These are phyloP conservation scores for Lethenteron camtschaticum DNA, from an alignment of 2,113 vertebrate genomes.

Conservation along the genomic window DNA sequence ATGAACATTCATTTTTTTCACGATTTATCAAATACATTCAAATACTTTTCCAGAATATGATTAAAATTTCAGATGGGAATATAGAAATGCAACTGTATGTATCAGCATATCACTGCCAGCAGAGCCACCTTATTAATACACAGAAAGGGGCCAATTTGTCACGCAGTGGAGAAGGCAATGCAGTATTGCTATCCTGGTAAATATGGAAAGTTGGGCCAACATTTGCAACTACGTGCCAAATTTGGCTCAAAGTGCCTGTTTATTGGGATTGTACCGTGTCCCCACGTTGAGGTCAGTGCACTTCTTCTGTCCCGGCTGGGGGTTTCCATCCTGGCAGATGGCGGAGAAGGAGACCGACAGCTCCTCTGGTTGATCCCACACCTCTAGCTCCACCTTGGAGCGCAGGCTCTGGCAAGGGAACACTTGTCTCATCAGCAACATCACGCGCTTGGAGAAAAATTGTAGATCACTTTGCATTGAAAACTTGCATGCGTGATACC, in stretches of 20 bases:
- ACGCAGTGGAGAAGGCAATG: too few relatives aligned
- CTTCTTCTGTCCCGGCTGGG: slow-evolving; percentile 54
- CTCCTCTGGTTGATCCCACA: slow-evolving; percentile 78
- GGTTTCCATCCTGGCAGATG: slow-evolving; percentile 63
- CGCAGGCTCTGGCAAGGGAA: slow-evolving; percentile 48
- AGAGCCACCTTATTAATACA: too few relatives aligned
- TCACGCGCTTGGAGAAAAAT: too few relatives aligned
- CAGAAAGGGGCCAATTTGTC: too few relatives aligned
- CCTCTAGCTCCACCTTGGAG: slow-evolving; percentile 79
- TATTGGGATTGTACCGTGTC: slow-evolving; percentile 52
- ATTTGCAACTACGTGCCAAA: neutral
- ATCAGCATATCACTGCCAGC: too few relatives aligned
- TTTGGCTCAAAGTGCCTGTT: neutral
- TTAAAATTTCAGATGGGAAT: neutral
- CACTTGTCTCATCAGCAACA: too few relatives aligned
- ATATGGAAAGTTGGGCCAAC: slow-evolving; percentile 4
- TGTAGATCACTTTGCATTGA: too few relatives aligned
- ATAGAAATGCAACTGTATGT: slow-evolving; percentile 16
- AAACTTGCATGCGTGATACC: too few relatives aligned
- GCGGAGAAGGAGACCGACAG: slow-evolving; percentile 63
- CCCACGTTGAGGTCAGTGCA: slow-evolving; percentile 71
- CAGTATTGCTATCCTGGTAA: too few relatives aligned
- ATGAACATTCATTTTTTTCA: too few relatives aligned
- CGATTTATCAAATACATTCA: too few relatives aligned
- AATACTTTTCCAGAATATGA: neutral